phyloP scores from a whole-genome alignment of 1,140 invertebrate genomes.

The Ceratina australensis region DNA sequence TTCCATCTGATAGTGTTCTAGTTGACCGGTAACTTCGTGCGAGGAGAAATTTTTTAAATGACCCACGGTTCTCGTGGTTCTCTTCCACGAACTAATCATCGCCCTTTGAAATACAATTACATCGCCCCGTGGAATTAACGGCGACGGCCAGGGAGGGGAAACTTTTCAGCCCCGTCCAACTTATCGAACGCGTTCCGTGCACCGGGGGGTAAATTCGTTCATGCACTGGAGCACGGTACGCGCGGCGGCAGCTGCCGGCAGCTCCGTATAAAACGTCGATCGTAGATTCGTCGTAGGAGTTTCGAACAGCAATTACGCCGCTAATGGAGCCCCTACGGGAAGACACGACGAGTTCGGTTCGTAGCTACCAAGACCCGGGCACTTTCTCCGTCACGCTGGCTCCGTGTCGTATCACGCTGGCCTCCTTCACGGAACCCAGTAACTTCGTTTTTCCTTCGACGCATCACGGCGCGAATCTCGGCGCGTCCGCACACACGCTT shows the following conservation, averaged over 20 bases:
- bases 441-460: constrained; percentile 48
- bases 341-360: constrained; percentile 59
- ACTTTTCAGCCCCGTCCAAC: background rate
- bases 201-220: constrained; percentile 25
- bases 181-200: background rate
- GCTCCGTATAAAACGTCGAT: constrained; percentile 57
- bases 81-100: no score
- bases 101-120: background rate
- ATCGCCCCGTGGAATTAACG: background rate
- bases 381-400: background rate
- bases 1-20: no score
- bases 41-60: no score
- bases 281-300: constrained; percentile 72
- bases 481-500: background rate
- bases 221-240: constrained; percentile 6
- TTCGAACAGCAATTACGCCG: constrained; percentile 74
- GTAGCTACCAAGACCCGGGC: constrained; percentile 34
- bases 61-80: no score
- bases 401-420: background rate
- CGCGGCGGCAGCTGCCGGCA: constrained; percentile 39
- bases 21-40: no score
- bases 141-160: background rate
- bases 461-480: constrained; percentile 1
- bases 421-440: constrained; percentile 41
- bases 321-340: constrained; percentile 72